Evolutionary conservation across 1,140 invertebrate genomes (phyloP), one percentile per base, ranked within the genome.

Genomic region (Psilanteris sp.): DNA sequence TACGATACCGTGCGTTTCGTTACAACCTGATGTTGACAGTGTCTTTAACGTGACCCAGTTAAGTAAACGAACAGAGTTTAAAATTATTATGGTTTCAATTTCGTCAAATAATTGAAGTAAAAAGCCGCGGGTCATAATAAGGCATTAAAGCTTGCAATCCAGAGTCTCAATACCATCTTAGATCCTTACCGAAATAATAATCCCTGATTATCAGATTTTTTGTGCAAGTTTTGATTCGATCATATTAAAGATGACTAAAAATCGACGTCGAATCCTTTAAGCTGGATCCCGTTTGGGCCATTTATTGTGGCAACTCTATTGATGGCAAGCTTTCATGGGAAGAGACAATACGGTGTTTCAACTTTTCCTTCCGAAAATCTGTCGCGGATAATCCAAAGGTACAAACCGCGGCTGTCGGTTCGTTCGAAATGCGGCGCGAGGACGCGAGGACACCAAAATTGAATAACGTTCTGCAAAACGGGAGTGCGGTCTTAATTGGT

Each of bases 401-500:
- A 8, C 10, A 3, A 9, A 7, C 6, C 10, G 39, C 18, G n/a
- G 34, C 4, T 11, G 26, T 39, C 4, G 27, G 15, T 29, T 37
- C 9, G 18, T 7, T 29, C 10, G 16, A 36, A 52, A 27, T 5
- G n/a, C n/a, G n/a, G n/a, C n/a, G n/a, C n/a, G n/a, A n/a, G n/a
- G n/a, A n/a, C n/a, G 24, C 8, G 16, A 15, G 34, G 31, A 26
- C 14, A 15, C 46, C 18, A 11, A 81, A 85, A 84, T 81, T 84
- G 83, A 85, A 85, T 84, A 83, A 81, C 70, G 54, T 16, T 52
- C 48, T 36, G 26, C 0, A 31, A 44, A 77, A 72, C 48, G 46
- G 32, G 79, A 68, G 55, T 73, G 59, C 79, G 20, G 78, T 81
- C 80, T 86, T 87, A 86, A 87, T 87, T 86, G 84, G 78, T 79